These are phyloP conservation scores for Tenthredo scrophulariae DNA, from an alignment of 2,888 invertebrate genomes.

Conservation along the genomic window DNA sequence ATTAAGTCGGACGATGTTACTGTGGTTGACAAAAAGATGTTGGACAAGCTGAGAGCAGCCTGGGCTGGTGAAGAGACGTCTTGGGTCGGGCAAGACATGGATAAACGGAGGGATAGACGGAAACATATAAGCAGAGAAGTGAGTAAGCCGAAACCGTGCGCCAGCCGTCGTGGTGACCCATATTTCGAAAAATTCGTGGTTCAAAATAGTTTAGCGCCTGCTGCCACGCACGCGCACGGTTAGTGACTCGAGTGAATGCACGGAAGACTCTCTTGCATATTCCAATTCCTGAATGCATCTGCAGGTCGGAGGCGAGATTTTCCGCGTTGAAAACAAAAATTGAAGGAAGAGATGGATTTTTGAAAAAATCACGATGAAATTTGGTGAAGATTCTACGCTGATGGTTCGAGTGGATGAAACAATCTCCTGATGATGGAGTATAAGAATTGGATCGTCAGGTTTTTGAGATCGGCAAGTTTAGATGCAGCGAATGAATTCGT, in stretches of 20 bases:
- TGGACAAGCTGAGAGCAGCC: neutral
- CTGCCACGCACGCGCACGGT: conserved; percentile 13
- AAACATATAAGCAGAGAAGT: conserved; percentile 30
- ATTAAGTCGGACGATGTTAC: neutral
- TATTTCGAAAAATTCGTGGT: conserved; percentile 74
- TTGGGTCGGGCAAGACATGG: neutral
- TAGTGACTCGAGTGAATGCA: neutral
- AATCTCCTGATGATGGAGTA: neutral
- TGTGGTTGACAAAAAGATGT: neutral
- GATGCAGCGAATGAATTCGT: neutral
- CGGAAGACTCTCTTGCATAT: conserved; percentile 9
- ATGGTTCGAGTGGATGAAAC: neutral
- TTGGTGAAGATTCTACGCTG: neutral
- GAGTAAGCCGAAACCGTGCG: conserved; percentile 41
- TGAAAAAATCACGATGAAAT: neutral
- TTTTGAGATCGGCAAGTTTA: neutral
- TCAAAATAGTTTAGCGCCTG: conserved; percentile 70
- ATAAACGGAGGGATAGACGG: neutral
- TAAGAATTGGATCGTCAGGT: neutral
- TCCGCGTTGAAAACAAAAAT: neutral
- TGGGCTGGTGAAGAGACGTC: neutral
- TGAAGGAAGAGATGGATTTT: neutral
- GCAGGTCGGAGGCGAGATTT: neutral
- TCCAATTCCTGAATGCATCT: neutral
- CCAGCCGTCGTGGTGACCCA: conserved; percentile 67